phyloP scores from a whole-genome alignment of 2,113 vertebrate species.

The Caretta caretta region DNA sequence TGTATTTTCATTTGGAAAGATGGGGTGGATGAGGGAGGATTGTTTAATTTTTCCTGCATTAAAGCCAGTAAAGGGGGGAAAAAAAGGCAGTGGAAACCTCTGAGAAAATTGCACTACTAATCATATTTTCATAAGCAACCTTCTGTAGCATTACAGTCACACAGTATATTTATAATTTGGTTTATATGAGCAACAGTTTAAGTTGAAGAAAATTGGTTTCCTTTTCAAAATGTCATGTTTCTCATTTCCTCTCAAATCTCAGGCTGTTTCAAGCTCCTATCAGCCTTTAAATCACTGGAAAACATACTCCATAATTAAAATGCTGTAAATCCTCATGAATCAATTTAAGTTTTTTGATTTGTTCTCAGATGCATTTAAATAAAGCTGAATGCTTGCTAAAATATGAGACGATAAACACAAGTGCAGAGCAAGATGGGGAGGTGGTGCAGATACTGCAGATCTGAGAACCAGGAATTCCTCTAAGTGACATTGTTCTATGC shows the following conservation, averaged over 20 bases:
- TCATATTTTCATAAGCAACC: slow-evolving; percentile 74
- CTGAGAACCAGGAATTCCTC: background rate
- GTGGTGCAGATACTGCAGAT: background rate
- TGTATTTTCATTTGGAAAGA: slow-evolving; percentile 59
- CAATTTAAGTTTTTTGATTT: slow-evolving; percentile 77
- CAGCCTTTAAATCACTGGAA: slow-evolving; percentile 80
- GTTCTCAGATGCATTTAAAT: slow-evolving; percentile 77
- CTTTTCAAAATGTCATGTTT: slow-evolving; percentile 86
- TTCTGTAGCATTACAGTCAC: slow-evolving; percentile 77
- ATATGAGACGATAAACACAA: slow-evolving; percentile 40
- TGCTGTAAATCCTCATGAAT: slow-evolving; percentile 74
- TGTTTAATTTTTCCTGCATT: slow-evolving; percentile 60
- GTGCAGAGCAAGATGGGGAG: background rate
- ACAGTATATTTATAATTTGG: slow-evolving; percentile 80
- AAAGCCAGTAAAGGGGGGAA: slow-evolving; percentile 37
- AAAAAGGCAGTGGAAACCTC: slow-evolving; percentile 65
- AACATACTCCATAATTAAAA: slow-evolving; percentile 80
- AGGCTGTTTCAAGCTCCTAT: slow-evolving; percentile 74
- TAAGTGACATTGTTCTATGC: accelerated
- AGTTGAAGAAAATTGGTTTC: slow-evolving; percentile 83
- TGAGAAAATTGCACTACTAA: slow-evolving; percentile 75
- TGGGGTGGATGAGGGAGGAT: slow-evolving; percentile 32
- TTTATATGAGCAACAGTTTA: slow-evolving; percentile 83
- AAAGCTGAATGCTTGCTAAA: slow-evolving; percentile 69
- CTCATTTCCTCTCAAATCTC: slow-evolving; percentile 79